Conservation (phyloP, 2,113 vertebrate genomes). For the Xenopus tropicalis region UCB_Xtro_10.0 CM004444.2:7136501-7137000, state of each 20-base stretch:
- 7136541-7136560: too few species aligned
- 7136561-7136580: too few species aligned
- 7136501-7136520: too few species aligned
- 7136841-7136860: neutral
- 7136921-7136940: slow-evolving; percentile 23
- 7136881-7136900: slow-evolving; percentile 21
- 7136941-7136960: slow-evolving; percentile 31
- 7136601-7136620: too few species aligned
- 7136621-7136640: too few species aligned
- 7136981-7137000: slow-evolving; percentile 34
- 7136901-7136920: neutral
- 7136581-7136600: too few species aligned
- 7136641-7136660: too few species aligned
- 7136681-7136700: too few species aligned
- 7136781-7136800: neutral
- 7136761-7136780: slow-evolving; percentile 3
- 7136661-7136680: too few species aligned
- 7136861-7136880: slow-evolving; percentile 3
- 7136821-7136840: neutral
- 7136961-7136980: slow-evolving; percentile 9
- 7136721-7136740: too few species aligned
- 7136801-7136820: slow-evolving; percentile 13
- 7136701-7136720: too few species aligned
- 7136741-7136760: neutral
- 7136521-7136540: too few species aligned